A percentile compares a stretch with the other conserved stretches of the same genome.
Evolutionary conservation across 35 echinoderm and acorn worm species (phyloP).

Genomic region (Stichopus chloronotus): DNA sequence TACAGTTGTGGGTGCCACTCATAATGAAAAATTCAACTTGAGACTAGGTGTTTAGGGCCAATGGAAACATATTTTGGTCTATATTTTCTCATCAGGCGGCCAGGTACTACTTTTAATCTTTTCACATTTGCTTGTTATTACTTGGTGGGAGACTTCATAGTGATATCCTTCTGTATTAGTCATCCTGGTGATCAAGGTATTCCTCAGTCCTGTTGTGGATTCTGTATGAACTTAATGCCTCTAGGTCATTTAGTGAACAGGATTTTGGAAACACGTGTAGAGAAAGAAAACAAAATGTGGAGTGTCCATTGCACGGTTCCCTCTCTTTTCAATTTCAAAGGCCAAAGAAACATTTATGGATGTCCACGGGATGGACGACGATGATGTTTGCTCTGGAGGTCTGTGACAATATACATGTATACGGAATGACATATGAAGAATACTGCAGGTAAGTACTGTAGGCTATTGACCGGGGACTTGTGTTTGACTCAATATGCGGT

Average conservation of each 20-base stretch:
- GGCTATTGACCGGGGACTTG: neutral
- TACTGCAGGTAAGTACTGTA: conserved; percentile 80
- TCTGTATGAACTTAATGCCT: neutral
- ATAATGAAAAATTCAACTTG: too few relatives aligned
- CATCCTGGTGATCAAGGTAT: too few relatives aligned
- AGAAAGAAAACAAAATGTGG: too few relatives aligned
- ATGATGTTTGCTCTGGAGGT: conserved; percentile 89
- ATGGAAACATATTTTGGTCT: too few relatives aligned
- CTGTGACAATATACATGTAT: conserved; percentile 83
- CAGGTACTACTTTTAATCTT: too few relatives aligned
- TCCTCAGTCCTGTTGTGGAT: neutral
- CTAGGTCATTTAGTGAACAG: neutral
- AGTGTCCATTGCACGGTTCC: too few relatives aligned
- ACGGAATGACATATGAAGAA: conserved; percentile 79
- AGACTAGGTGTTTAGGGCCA: too few relatives aligned
- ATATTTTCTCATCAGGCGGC: too few relatives aligned
- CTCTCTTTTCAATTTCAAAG: conserved; percentile 15
- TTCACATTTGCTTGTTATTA: too few relatives aligned
- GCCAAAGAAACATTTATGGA: conserved; percentile 67
- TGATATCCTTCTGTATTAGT: too few relatives aligned
- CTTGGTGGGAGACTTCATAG: too few relatives aligned
- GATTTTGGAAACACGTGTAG: neutral
- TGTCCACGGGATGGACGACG: conserved; percentile 88
- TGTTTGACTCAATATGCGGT: neutral
- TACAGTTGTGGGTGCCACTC: too few relatives aligned